Conservation (phyloP, 2,888 invertebrate species). For the Drosophila kanekoi region DNA sequence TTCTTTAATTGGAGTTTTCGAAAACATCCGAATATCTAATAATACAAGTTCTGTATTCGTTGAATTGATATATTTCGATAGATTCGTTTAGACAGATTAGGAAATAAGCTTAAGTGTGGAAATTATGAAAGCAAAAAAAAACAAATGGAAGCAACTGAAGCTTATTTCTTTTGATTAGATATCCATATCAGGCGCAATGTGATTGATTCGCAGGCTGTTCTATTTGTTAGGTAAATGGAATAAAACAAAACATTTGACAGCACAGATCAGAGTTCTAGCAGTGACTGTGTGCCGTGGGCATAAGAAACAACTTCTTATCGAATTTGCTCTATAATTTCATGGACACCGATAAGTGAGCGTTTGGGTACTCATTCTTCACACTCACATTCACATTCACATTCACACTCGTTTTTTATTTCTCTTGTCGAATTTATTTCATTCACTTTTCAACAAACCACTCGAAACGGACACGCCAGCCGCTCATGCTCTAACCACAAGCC, state of each 20-base stretch:
- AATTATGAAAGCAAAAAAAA: slow-evolving; percentile 7
- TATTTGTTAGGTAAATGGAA: slow-evolving; percentile 29
- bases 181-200: slow-evolving; percentile 65
- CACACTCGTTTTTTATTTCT: slow-evolving; percentile 6
- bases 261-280: slow-evolving; percentile 41
- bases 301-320: slow-evolving; percentile 47
- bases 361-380: slow-evolving; percentile 23
- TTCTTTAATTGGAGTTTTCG: slow-evolving; percentile 9
- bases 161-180: slow-evolving; percentile 70
- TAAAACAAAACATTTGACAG: slow-evolving; percentile 34
- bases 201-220: slow-evolving; percentile 64
- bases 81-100: background rate
- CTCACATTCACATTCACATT: slow-evolving; percentile 9
- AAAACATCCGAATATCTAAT: background rate
- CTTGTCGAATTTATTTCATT: slow-evolving; percentile 33
- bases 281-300: slow-evolving; percentile 10
- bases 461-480: slow-evolving; percentile 32
- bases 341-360: slow-evolving; percentile 47
- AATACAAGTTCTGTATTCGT: background rate
- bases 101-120: background rate
- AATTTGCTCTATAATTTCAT: slow-evolving; percentile 59
- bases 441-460: slow-evolving; percentile 30
- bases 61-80: background rate
- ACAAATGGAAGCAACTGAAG: background rate
- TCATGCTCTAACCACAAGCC: slow-evolving; percentile 11